Conservation (phyloP, 2,888 invertebrate species). For the Nezara viridula region DNA sequence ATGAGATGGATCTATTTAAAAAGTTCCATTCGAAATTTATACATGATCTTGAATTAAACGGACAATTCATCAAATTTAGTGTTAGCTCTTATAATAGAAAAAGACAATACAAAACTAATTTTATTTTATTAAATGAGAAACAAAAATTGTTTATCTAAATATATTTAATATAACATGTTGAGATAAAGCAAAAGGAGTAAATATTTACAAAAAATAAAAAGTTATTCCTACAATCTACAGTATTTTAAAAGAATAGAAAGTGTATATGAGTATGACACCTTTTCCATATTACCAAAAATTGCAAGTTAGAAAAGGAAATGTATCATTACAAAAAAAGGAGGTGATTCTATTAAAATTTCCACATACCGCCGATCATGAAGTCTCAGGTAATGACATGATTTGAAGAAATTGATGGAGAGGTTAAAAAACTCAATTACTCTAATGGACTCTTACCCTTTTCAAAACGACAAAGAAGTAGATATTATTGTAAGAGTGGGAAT, state of each 20-base stretch:
- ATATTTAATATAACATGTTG: no score
- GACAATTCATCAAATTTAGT: no score
- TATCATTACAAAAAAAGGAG: constrained; percentile 4
- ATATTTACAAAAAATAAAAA: no score
- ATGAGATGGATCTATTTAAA: no score
- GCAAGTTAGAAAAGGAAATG: neutral
- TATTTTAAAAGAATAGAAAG: neutral
- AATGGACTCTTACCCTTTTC: constrained; percentile 18
- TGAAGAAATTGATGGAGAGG: constrained; percentile 28
- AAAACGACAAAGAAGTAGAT: constrained; percentile 29
- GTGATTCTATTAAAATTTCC: neutral
- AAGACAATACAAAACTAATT: no score
- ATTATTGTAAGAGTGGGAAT: constrained; percentile 30
- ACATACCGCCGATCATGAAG: neutral
- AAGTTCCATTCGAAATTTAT: no score
- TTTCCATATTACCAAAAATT: neutral
- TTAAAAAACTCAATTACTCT: constrained; percentile 6
- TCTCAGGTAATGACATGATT: neutral
- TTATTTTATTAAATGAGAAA: no score
- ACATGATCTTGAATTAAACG: no score
- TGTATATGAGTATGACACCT: neutral
- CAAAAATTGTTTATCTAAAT: no score
- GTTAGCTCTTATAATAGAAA: no score
- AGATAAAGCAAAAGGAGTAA: no score
- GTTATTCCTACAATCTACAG: neutral